Base-by-base conservation (phyloP, 2,888 invertebrate species). In the Ariolimax columbianus region DNA sequence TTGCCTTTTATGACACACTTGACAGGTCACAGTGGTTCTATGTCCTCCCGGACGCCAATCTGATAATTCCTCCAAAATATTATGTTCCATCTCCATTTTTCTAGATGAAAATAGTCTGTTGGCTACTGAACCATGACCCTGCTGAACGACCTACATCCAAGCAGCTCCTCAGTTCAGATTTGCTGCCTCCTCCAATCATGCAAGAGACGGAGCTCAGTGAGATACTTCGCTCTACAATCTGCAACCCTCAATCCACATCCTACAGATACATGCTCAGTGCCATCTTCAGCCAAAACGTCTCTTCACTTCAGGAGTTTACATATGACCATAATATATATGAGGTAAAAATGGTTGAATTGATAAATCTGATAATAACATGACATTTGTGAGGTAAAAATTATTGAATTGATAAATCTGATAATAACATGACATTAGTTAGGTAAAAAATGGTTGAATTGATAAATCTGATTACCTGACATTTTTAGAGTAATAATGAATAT, bases 91-190 rank as follows among this genome's bases (percentile, higher is more conserved):
- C 30, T 30, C n/a, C 63, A 63, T 83, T 36, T 55, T 73, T 87
- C 51, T 89, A 94, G 93, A 89, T 87, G 19, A 75, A 87, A 19
- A 89, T 95, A 0, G 89, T 94, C 85, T 95, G 95, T 70, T 97
- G 97, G 97, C 95, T 99, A 6, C 94, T 99, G 83, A 96, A 96
- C 94, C 98, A 99, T 93, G 97, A 98, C 93, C 96, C 97, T 0
- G 95, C 96, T 55, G 95, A 96, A 89, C 95, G 99, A 7, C 98
- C 99, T 0, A 97, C 97, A 0, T 97, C 98, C 11, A 96, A 96
- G 68, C 97, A 98, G 92, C 95, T 99, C 2, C 95, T 98, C 0
- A 95, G 96, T 55, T 97, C 97, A 0, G 96, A 97, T 86, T 96
- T 97, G 89, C 95, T 99, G 4, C 98, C 98, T 0, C 96, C 98